Base-by-base conservation (phyloP, 2,888 invertebrate genomes). In the Diplazon laetatorius region DNA sequence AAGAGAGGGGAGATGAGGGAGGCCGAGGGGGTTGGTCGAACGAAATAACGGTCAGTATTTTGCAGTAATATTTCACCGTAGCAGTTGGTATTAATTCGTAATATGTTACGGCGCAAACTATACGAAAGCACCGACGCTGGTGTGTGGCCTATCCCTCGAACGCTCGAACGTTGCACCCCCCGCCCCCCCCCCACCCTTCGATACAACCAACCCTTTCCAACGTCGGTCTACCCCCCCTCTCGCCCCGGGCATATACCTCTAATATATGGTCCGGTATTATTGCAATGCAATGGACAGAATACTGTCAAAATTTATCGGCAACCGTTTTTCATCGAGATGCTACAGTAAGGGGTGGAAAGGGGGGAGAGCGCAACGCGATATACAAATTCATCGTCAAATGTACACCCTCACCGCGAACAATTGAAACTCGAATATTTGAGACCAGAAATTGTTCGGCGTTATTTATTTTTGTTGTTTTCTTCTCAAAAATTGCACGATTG, bases 41-140 rank as follows among this genome's bases (percentile, higher is more conserved):
- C 89, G 84, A 90, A 90, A 90, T 90, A 90, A 90, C 90, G 90
- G 88, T 89, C 90, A 89, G 89, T 89, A 89, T 91, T 91, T 91
- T 90, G 88, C 89, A 89, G 91, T 89, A 91, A 91, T 91, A 91
- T 90, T 91, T 91, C 91, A 91, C 89, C 87, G 90, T 86, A 90
- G 90, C 91, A 91, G 91, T 91, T 91, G 91, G 91, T 91, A 91
- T 91, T 91, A 91, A 91, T 91, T 90, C 90, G 91, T 91, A 91
- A 91, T 91, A 91, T 89, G 91, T 91, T 91, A 90, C 89, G 88
- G 87, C 82, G 87, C 86, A 90, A 91, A 90, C 90, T 90, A 89
- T 90, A 90, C 86, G 86, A 86, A 88, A 85, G 85, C 85, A 83
- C 81, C 60, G 62, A 44, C n/a, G 42, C 35, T 18, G 37, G 66